Evolutionary conservation across 2,888 invertebrate species (phyloP).

Genomic region (Andrena marginata): DNA sequence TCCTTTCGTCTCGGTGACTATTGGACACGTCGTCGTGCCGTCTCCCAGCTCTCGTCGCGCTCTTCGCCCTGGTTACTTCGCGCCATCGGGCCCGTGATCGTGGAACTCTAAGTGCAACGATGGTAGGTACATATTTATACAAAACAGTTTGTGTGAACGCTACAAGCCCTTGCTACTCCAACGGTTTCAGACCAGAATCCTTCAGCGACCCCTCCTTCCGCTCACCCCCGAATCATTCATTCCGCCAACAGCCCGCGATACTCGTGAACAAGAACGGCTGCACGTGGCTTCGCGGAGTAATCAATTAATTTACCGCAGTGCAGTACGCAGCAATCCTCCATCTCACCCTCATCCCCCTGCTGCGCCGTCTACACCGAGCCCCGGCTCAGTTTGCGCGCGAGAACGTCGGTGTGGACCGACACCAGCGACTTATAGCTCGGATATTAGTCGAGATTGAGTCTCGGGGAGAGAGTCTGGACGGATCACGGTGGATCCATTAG

Average conservation of each 20-base stretch:
- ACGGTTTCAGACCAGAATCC: neutral
- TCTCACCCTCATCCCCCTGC: conserved; percentile 37
- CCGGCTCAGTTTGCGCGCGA: conserved; percentile 39
- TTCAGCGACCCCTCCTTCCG: neutral
- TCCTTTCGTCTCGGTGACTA: conserved; percentile 60
- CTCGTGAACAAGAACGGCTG: conserved; percentile 63
- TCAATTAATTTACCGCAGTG: conserved; percentile 74
- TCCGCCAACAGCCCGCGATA: conserved; percentile 20
- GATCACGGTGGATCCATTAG: conserved; percentile 78
- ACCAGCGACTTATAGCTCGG: conserved; percentile 66
- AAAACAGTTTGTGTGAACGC: too few relatives aligned
- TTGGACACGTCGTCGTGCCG: conserved; percentile 41
- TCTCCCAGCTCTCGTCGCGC: conserved; percentile 18
- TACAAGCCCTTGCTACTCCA: neutral
- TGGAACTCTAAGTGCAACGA: too few relatives aligned
- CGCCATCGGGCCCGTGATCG: conserved; percentile 1
- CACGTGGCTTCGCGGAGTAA: conserved; percentile 69
- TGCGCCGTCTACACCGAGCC: conserved; percentile 26
- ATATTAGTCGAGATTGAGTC: conserved; percentile 82
- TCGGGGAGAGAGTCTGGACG: conserved; percentile 59
- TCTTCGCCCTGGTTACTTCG: conserved; percentile 30
- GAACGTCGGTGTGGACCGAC: conserved; percentile 40
- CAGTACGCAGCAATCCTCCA: conserved; percentile 63
- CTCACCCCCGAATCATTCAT: conserved; percentile 6
- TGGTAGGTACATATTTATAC: too few relatives aligned